A percentile compares a stretch with the other conserved stretches of the same genome.
Evolutionary conservation across 1,140 invertebrate species (phyloP).

Genomic region (Telenomus remus): DNA sequence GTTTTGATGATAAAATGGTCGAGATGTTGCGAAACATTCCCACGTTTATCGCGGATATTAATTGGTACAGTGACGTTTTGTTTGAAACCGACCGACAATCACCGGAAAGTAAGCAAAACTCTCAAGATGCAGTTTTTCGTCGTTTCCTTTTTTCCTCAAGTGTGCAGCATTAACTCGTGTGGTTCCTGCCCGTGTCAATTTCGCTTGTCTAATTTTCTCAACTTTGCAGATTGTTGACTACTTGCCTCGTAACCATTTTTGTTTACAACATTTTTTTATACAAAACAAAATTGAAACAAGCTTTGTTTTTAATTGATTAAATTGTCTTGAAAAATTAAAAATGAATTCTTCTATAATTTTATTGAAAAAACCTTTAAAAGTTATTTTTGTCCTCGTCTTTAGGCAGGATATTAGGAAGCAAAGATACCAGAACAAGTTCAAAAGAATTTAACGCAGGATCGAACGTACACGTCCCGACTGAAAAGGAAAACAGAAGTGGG

Average conservation of each 20-base stretch:
- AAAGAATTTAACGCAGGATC: slow-evolving; percentile 83
- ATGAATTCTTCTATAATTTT: no score
- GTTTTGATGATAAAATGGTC: slow-evolving; percentile 66
- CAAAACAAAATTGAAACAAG: no score
- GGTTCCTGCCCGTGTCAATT: not conserved
- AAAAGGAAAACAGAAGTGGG: slow-evolving; percentile 80
- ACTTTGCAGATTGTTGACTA: not conserved
- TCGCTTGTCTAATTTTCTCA: no score
- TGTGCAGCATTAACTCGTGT: slow-evolving; percentile 6
- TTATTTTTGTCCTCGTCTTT: no score
- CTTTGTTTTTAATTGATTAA: no score
- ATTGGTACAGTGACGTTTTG: slow-evolving; percentile 70
- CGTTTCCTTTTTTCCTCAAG: no score
- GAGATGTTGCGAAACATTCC: slow-evolving; percentile 70
- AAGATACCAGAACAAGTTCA: slow-evolving; percentile 66
- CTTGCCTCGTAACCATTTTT: no score
- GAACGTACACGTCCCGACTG: slow-evolving; percentile 82
- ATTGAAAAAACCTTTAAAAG: no score
- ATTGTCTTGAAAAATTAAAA: no score
- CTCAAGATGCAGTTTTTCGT: no score
- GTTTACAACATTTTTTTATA: no score
- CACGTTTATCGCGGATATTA: slow-evolving; percentile 69
- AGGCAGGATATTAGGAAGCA: slow-evolving; percentile 64
- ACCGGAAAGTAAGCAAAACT: slow-evolving; percentile 28
- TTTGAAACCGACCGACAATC: slow-evolving; percentile 49